Conservation (phyloP, 2,888 invertebrate species). For the Sussaba pulchella region DNA sequence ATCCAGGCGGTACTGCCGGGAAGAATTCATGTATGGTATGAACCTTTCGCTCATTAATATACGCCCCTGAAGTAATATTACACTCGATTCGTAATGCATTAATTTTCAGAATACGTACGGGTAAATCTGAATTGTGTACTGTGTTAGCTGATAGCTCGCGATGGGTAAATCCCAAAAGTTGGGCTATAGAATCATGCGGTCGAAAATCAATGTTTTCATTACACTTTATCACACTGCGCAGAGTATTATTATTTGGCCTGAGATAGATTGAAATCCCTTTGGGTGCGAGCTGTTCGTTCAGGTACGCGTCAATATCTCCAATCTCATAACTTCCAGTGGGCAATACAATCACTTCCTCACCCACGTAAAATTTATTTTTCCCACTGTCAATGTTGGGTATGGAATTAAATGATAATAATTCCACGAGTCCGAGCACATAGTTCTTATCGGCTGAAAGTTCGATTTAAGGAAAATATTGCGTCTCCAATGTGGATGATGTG, state of each 20-base stretch:
- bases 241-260: conserved; percentile 21
- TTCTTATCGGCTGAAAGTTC: conserved; percentile 67
- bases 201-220: conserved; percentile 39
- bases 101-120: conserved; percentile 65
- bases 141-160: conserved; percentile 25
- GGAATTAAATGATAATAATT: too few species aligned
- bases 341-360: too few species aligned
- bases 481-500: conserved; percentile 67
- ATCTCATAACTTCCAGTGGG: too few species aligned
- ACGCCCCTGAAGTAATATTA: conserved; percentile 70
- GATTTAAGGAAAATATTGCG: conserved; percentile 72
- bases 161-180: conserved; percentile 28
- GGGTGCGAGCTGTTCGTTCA: conserved; percentile 34
- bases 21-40: conserved; percentile 71
- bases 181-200: conserved; percentile 45
- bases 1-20: conserved; percentile 65
- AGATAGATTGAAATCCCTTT: conserved; percentile 1
- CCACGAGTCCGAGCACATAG: too few species aligned
- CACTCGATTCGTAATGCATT: conserved; percentile 70
- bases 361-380: too few species aligned
- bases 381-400: too few species aligned
- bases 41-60: conserved; percentile 59
- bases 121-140: conserved; percentile 60
- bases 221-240: conserved; percentile 50
- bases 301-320: conserved; percentile 71